Percentiles rank a stretch among this genome's conserved stretches.
These are phyloP conservation scores for Antitype chi DNA, from an alignment of 2,888 invertebrate species.

Conservation along the genomic window DNA sequence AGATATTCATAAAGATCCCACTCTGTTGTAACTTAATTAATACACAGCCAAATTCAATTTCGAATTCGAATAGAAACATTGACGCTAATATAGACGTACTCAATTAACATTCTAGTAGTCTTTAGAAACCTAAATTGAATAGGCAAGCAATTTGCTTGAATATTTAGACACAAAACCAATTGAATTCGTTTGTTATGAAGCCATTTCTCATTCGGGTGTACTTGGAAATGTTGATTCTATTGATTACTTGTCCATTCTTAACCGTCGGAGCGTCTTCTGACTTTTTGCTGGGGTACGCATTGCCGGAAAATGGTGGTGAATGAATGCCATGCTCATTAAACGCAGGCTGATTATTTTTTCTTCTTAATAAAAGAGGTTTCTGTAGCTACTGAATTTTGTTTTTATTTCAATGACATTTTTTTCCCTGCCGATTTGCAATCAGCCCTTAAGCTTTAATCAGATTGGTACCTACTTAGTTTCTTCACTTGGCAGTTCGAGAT, in stretches of 20 bases:
- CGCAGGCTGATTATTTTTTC: neutral
- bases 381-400: neutral
- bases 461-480: neutral
- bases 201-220: conserved; percentile 33
- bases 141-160: conserved; percentile 40
- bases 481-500: neutral
- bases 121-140: conserved; percentile 50
- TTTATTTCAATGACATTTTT: neutral
- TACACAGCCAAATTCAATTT: conserved; percentile 32
- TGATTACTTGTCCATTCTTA: conserved; percentile 36
- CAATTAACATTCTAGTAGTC: conserved; percentile 35
- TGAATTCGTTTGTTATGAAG: conserved; percentile 28
- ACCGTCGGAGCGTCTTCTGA: conserved; percentile 3
- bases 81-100: conserved; percentile 14
- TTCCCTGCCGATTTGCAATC: neutral
- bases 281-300: neutral
- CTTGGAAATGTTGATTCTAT: conserved; percentile 28
- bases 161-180: conserved; percentile 36
- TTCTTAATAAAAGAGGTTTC: neutral
- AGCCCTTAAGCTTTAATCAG: neutral
- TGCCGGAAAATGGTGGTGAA: conserved; percentile 9
- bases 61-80: conserved; percentile 11
- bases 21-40: conserved; percentile 9
- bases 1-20: neutral
- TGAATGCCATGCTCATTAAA: conserved; percentile 9